Percentiles rank a stretch among this genome's conserved stretches.
These are phyloP conservation scores for Temnothorax unifasciatus DNA, from an alignment of 2,888 invertebrate species.

Conservation along the genomic window DNA sequence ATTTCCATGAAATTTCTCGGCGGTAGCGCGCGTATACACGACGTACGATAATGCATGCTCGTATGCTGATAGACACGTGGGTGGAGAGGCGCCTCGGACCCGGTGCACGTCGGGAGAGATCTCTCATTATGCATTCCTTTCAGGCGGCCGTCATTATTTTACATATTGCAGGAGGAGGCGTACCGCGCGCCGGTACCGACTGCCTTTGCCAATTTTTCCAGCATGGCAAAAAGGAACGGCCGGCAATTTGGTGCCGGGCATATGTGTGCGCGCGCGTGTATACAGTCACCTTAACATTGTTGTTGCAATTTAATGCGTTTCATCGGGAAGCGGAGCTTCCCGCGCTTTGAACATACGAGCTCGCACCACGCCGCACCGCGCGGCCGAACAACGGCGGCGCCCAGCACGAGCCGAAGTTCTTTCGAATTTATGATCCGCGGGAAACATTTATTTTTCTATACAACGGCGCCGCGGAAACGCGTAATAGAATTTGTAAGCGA, in stretches of 20 bases:
- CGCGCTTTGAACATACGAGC: constrained; percentile 42
- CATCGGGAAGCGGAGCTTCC: constrained; percentile 44
- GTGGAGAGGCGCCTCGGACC: constrained; percentile 75
- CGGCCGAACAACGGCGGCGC: constrained; percentile 36
- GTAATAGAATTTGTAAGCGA: constrained; percentile 54
- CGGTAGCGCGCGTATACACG: constrained; percentile 57
- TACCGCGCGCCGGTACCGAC: constrained; percentile 73
- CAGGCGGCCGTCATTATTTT: constrained; percentile 84
- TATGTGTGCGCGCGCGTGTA: constrained; percentile 44
- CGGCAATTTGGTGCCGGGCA: constrained; percentile 67
- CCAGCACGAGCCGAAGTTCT: constrained; percentile 35
- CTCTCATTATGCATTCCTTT: constrained; percentile 84
- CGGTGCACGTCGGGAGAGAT: constrained; percentile 76
- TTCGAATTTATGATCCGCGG: constrained; percentile 54
- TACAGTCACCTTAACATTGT: constrained; percentile 57
- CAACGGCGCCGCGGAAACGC: constrained; percentile 51
- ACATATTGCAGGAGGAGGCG: constrained; percentile 80
- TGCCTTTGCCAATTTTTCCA: constrained; percentile 82
- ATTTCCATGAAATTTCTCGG: constrained; percentile 61
- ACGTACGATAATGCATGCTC: constrained; percentile 76
- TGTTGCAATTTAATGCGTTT: constrained; percentile 61
- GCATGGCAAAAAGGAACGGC: constrained; percentile 78
- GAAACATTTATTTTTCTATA: constrained; percentile 50
- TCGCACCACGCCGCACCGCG: not conserved
- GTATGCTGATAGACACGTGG: constrained; percentile 76